Base-by-base conservation (phyloP, 2,113 vertebrate species). In the Furnarius figulus region DNA sequence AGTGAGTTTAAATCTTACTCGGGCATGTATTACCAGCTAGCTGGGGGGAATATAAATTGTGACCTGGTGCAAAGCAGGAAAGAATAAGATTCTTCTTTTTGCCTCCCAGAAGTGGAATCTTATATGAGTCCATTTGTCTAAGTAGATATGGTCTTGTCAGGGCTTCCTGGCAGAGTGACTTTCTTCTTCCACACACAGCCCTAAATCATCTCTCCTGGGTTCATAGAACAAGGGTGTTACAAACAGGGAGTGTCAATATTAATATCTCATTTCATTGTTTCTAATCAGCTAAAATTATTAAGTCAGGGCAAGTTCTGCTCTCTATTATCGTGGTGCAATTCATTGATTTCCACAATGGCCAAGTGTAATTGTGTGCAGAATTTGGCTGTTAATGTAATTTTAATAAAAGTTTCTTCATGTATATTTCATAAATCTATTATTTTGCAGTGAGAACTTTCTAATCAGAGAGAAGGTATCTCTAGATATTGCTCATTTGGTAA, bases 351-450 rank as follows among this genome's bases (percentile, higher is more conserved):
- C 52, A 87, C 85, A 88, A 96, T 86, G 76, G 42, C 72, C 75
- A 90, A 88, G 93, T 93, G 96, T 94, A 96, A 96, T 94, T 94
- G 91, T 90, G 92, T 93, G 92, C 94, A 96, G 96, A 91, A 97
- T 95, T 94, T 83, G 24, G 87, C 93, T 91, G 94, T 96, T 96
- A 96, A 94, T 91, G 93, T 91, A 95, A 96, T 95, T 96, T 97
- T 95, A 96, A 97, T 96, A 96, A 93, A 94, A 93, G 85, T 96
- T 96, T 94, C 92, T 96, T 96, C 85, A 87, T 93, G 91, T 93
- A 95, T 97, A 84, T 96, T 96, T 93, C 78, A 94, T 93, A 96
- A 91, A 95, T 90, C 78, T 90, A 85, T 74, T 97, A 76, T 90
- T 95, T 96, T 96, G 68, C 77, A 87, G 53, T 4, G 3, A 93